phyloP scores from a whole-genome alignment of 2,797 vertebrate species.

The Leptodactylus fallax region DNA sequence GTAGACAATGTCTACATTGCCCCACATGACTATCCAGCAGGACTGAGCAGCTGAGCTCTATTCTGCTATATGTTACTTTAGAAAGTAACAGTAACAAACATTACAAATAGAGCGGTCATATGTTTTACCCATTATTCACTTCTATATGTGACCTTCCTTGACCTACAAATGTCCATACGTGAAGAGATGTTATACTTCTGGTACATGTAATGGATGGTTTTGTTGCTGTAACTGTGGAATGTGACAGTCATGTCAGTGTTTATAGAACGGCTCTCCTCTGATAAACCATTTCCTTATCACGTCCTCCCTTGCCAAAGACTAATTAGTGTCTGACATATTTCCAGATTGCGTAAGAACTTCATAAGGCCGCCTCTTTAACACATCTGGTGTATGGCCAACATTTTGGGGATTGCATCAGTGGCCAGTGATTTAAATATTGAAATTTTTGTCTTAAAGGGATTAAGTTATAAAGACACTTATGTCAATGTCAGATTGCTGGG shows the following conservation, averaged over 20 bases:
- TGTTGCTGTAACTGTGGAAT: constrained; percentile 63
- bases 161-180: neutral
- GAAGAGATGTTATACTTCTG: neutral
- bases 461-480: too few relatives aligned
- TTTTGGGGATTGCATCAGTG: neutral
- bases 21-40: neutral
- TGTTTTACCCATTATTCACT: neutral
- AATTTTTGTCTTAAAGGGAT: neutral
- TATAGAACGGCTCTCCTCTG: constrained; percentile 57
- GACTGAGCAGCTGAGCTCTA: too few relatives aligned
- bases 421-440: neutral
- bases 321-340: constrained; percentile 36
- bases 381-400: neutral
- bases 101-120: neutral
- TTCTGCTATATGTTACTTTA: too few relatives aligned
- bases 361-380: neutral
- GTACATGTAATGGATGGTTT: constrained; percentile 15
- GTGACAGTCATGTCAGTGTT: constrained; percentile 57
- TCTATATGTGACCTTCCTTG: neutral
- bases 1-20: neutral
- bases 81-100: neutral
- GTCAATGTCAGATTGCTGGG: too few relatives aligned
- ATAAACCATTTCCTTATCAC: constrained; percentile 55
- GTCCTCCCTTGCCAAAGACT: constrained; percentile 55
- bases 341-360: constrained; percentile 14